phyloP scores from a whole-genome alignment of 2,113 vertebrate species.

The Zootoca vivipara region DNA sequence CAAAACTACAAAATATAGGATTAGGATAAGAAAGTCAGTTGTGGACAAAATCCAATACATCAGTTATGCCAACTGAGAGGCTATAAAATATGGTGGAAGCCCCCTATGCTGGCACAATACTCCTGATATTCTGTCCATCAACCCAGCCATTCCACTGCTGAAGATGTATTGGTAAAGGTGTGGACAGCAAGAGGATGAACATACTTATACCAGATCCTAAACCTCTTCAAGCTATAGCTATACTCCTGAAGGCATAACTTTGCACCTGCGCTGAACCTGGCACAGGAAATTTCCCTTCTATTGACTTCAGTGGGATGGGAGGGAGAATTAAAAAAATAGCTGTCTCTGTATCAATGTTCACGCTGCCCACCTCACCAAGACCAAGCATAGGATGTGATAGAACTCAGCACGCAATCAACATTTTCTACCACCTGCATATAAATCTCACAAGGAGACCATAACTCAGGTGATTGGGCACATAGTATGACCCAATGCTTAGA shows the following conservation, averaged over 20 bases:
- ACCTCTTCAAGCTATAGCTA: neutral
- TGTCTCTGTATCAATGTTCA: neutral
- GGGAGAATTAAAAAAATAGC: neutral
- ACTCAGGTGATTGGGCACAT: neutral
- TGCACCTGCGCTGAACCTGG: neutral
- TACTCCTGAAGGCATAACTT: neutral
- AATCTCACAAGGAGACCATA: too few relatives aligned
- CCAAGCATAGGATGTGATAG: neutral
- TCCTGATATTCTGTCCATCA: neutral
- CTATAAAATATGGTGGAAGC: neutral
- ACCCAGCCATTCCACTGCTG: neutral
- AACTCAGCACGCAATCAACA: neutral
- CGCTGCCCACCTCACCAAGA: neutral
- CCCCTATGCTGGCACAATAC: neutral
- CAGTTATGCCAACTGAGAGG: neutral
- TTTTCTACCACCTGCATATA: neutral
- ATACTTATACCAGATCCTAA: neutral
- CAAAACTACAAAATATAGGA: neutral
- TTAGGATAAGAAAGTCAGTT: neutral
- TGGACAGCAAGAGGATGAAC: neutral
- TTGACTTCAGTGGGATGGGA: neutral
- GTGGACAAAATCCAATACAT: neutral
- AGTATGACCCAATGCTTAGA: neutral
- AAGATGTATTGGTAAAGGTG: neutral
- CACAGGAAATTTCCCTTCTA: neutral